Conservation (phyloP, 2,888 invertebrate species). For the Nemotelus nigrinus region DNA sequence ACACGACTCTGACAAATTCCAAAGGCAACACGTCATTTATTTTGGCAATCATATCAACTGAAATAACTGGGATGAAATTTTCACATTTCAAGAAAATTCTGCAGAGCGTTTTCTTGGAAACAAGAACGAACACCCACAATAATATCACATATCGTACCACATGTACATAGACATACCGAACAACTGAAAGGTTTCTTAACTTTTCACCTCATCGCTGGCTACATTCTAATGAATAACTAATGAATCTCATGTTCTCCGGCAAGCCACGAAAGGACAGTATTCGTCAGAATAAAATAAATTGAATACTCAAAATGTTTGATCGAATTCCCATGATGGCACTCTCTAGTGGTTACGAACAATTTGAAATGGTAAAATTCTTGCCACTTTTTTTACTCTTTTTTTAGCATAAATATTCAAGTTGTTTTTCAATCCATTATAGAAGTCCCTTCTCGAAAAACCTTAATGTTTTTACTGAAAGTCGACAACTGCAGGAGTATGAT, state of each 20-base stretch:
- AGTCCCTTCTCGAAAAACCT: too few relatives aligned
- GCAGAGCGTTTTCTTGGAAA: too few relatives aligned
- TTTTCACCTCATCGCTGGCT: slow-evolving; percentile 3
- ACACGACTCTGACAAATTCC: too few relatives aligned
- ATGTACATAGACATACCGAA: too few relatives aligned
- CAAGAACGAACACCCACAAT: too few relatives aligned
- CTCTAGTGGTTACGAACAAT: neutral
- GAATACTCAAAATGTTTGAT: slow-evolving; percentile 13
- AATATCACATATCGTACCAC: too few relatives aligned
- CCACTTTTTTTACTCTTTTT: slow-evolving; percentile 8
- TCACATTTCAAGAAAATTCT: too few relatives aligned
- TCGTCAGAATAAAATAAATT: slow-evolving; percentile 27
- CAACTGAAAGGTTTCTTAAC: slow-evolving; percentile 5
- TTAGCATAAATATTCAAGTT: slow-evolving; percentile 26
- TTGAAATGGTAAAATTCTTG: slow-evolving; percentile 26
- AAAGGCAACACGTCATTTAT: too few relatives aligned
- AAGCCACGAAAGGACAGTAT: slow-evolving; percentile 29
- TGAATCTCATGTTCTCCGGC: neutral
- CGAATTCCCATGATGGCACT: slow-evolving; percentile 19
- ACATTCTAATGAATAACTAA: slow-evolving; percentile 24
- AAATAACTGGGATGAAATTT: too few relatives aligned
- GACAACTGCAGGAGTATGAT: too few relatives aligned
- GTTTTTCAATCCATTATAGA: slow-evolving; percentile 33
- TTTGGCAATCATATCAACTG: too few relatives aligned
- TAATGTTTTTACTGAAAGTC: too few relatives aligned